Conservation (phyloP, 1,140 invertebrate genomes). For the Zelostemma sp. region DNA sequence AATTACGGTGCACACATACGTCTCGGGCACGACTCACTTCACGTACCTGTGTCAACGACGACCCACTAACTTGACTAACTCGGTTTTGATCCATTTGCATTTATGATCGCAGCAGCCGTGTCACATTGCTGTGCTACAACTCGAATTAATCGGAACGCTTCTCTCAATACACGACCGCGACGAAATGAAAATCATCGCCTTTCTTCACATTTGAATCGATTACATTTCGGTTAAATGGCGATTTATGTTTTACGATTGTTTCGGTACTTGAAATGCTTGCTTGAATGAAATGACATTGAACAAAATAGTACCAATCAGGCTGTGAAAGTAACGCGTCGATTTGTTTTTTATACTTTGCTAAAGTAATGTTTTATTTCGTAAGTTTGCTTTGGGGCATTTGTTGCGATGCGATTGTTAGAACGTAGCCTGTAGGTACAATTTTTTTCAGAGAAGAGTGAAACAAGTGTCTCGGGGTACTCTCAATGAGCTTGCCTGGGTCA, state of each 20-base stretch:
- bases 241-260: too few relatives aligned
- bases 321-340: too few relatives aligned
- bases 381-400: too few relatives aligned
- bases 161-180: slow-evolving; percentile 15
- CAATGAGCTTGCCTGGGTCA: slow-evolving; percentile 56
- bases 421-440: slow-evolving; percentile 48
- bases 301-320: too few relatives aligned
- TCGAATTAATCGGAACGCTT: slow-evolving; percentile 42
- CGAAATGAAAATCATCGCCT: too few relatives aligned
- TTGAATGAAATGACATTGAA: too few relatives aligned
- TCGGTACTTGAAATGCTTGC: too few relatives aligned
- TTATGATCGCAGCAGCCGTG: slow-evolving; percentile 41
- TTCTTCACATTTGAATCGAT: too few relatives aligned
- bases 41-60: slow-evolving; percentile 26
- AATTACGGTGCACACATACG: slow-evolving; percentile 28
- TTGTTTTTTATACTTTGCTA: too few relatives aligned
- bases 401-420: too few relatives aligned
- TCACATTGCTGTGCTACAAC: slow-evolving; percentile 29
- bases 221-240: too few relatives aligned
- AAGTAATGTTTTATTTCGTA: too few relatives aligned
- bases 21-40: slow-evolving; percentile 21
- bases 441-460: slow-evolving; percentile 49
- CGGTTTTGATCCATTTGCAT: slow-evolving; percentile 52
- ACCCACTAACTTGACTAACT: slow-evolving; percentile 49
- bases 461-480: slow-evolving; percentile 44